Percentiles rank a stretch among this genome's conserved stretches.
Evolutionary conservation across 2,113 vertebrate genomes (phyloP).

Genomic region (Laticauda laticaudata): DNA sequence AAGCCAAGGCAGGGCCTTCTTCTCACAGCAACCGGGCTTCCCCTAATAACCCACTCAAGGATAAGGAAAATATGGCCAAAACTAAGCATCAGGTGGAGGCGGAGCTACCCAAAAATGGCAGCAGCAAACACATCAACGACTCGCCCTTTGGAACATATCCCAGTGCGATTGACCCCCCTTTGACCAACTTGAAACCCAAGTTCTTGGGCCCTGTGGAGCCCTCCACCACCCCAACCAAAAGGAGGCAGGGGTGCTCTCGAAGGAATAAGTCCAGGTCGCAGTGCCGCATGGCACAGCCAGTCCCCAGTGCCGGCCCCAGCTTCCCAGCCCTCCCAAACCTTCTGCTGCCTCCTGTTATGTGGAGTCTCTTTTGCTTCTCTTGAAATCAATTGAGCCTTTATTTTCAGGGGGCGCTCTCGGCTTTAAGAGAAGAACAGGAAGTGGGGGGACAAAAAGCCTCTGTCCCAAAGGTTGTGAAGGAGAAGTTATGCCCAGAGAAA

Average conservation of each 20-base stretch:
- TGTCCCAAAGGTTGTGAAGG: conserved; percentile 51
- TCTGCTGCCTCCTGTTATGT: conserved; percentile 61
- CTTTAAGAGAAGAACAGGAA: conserved; percentile 21
- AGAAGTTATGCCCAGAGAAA: conserved; percentile 52
- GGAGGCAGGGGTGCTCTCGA: conserved; percentile 93
- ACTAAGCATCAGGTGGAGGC: conserved; percentile 77
- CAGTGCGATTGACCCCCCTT: conserved; percentile 82
- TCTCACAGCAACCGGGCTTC: conserved; percentile 83
- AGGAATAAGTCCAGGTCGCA: conserved; percentile 92
- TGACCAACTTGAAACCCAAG: conserved; percentile 82
- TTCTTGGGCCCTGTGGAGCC: conserved; percentile 83
- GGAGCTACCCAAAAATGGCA: conserved; percentile 83
- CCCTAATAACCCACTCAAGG: conserved; percentile 85
- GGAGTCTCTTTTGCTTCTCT: conserved; percentile 64
- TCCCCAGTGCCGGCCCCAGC: conserved; percentile 58
- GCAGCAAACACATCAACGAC: conserved; percentile 89
- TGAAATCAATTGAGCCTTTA: conserved; percentile 55
- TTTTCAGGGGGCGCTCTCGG: conserved; percentile 55
- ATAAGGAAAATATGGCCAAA: conserved; percentile 91
- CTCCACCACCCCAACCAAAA: conserved; percentile 86
- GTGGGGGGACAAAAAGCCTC: conserved; percentile 1
- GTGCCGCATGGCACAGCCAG: conserved; percentile 79
- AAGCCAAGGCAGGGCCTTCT: conserved; percentile 72
- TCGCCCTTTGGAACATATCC: conserved; percentile 91
- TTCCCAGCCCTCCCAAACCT: conserved; percentile 56